Evolutionary conservation across 1,140 invertebrate genomes (phyloP).

Genomic region (Pantala flavescens): DNA sequence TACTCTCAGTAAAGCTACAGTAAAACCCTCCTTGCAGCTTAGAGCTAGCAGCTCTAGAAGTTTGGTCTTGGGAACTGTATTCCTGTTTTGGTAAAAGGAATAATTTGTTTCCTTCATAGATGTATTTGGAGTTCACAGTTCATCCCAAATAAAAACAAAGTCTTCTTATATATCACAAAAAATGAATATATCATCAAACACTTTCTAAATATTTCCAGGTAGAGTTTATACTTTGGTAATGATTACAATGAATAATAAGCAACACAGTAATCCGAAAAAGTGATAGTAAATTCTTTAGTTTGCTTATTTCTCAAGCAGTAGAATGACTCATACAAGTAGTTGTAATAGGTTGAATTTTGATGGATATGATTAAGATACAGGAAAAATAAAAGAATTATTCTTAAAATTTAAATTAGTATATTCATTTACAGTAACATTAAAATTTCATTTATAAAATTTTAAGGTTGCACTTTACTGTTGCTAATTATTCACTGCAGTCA

Average conservation of each 20-base stretch:
- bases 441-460: too few species aligned
- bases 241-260: background rate
- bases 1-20: constrained; percentile 1
- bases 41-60: background rate
- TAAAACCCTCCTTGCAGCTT: background rate
- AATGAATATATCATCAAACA: background rate
- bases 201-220: background rate
- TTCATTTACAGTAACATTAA: too few species aligned
- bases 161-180: background rate
- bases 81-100: background rate
- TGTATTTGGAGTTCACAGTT: background rate
- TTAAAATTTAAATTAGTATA: too few species aligned
- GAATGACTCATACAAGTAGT: too few species aligned
- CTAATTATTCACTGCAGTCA: background rate
- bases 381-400: too few species aligned
- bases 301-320: too few species aligned
- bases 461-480: too few species aligned
- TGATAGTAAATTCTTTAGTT: too few species aligned
- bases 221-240: background rate
- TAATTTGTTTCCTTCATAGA: background rate
- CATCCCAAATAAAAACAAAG: background rate
- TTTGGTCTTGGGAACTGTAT: background rate
- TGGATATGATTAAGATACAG: too few species aligned
- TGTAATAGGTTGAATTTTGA: too few species aligned
- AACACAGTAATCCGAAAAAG: too few species aligned